Conservation (phyloP, 2,888 invertebrate species). For the Scaptomyza polygonia region DNA sequence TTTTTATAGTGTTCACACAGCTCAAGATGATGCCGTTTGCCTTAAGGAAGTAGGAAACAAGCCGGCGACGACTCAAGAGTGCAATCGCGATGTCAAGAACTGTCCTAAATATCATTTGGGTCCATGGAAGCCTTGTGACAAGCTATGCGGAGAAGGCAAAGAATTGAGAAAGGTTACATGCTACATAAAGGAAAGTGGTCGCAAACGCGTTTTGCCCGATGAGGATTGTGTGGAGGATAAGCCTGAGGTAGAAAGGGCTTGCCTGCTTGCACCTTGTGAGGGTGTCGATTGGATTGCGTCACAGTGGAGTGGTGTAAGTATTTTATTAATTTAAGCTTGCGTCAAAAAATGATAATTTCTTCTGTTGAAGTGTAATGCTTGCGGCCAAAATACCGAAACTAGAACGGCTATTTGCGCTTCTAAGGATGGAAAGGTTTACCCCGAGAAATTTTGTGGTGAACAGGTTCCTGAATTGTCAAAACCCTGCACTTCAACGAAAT, state of each 20-base stretch:
- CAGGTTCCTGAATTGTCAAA: conserved; percentile 88
- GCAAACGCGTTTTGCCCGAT: conserved; percentile 88
- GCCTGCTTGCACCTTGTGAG: conserved; percentile 92
- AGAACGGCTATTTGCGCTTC: conserved; percentile 90
- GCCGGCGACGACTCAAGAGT: conserved; percentile 88
- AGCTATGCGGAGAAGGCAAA: conserved; percentile 95
- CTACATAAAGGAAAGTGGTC: conserved; percentile 87
- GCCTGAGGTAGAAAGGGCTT: conserved; percentile 89
- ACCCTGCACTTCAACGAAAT: conserved; percentile 87
- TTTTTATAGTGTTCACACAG: conserved; percentile 86
- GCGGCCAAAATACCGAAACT: conserved; percentile 90
- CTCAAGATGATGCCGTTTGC: conserved; percentile 91
- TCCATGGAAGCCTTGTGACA: conserved; percentile 97
- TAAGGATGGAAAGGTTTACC: conserved; percentile 88
- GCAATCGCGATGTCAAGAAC: conserved; percentile 89
- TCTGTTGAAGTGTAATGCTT: conserved; percentile 89
- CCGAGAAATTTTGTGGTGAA: conserved; percentile 88
- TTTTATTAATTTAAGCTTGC: background rate
- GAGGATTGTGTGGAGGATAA: conserved; percentile 88
- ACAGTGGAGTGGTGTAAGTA: conserved; percentile 93
- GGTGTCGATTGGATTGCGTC: conserved; percentile 96
- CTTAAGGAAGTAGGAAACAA: conserved; percentile 88
- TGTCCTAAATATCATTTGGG: conserved; percentile 95
- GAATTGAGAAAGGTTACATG: conserved; percentile 93
- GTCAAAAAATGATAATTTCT: background rate